Evolutionary conservation across 2,888 invertebrate genomes (phyloP), one percentile per base, ranked within the genome.

Genomic region (Hirtodrosophila duncani): DNA sequence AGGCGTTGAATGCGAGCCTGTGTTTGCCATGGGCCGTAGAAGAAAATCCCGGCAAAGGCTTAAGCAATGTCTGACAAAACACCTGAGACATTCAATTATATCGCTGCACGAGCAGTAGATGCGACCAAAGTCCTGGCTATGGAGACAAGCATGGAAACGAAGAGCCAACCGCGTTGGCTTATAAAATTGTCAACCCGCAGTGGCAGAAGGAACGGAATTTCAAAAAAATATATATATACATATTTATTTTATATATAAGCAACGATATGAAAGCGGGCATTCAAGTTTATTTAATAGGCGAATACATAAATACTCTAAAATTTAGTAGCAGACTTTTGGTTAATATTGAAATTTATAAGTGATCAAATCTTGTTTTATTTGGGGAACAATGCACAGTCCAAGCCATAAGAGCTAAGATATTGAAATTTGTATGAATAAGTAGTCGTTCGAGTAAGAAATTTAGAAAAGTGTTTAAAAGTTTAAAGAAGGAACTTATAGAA

Each of bases 31-130:
- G 26, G 14, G 37, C 46, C 41, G 14, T 36, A 34, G 41, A 41
- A 60, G 65, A 75, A 81, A 78, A 83, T 83, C 80, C 78, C 59
- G 67, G 75, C 68, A 84, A 85, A 84, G 85, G 85, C 84, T 85
- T 85, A 85, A 77, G 72, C 72, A 82, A 79, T 83, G 84, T 79
- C 85, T 84, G 78, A 83, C 81, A 81, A 84, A 77, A 85, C 85
- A 85, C 85, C 85, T 85, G 85, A 84, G 85, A 83, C 85, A 83
- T 83, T 83, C 83, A 84, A 78, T 78, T 78, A 78, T 78, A 63
- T 52, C 51, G 51, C 55, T n/a, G n/a, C 71, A 66, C 68, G 57
- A 55, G 68, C 57, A 50, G 39, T 41, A n/a, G 14, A 18, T 8
- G 41, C 20, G 18, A 37, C 41, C 21, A 11, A n/a, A 27, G 8